Percentiles rank a stretch among this genome's conserved stretches.
These are phyloP conservation scores for Paraescarpia echinospica DNA, from an alignment of 1,140 invertebrate genomes.

Conservation along the genomic window DNA sequence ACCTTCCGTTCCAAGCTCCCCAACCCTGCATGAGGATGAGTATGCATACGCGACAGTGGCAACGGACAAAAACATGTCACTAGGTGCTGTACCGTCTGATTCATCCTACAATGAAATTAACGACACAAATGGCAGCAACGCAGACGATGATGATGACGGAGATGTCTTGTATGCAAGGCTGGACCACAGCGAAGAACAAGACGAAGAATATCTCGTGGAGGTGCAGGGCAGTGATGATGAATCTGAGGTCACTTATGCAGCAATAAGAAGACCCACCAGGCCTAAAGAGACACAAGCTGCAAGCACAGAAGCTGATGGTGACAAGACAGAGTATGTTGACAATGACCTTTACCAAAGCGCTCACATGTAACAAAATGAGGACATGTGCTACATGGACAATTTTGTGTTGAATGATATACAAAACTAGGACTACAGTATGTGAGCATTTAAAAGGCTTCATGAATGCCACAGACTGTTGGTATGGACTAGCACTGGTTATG, in stretches of 20 bases:
- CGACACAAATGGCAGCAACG: neutral
- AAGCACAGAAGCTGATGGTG: neutral
- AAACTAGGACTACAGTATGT: neutral
- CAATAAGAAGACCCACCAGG: neutral
- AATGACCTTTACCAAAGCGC: neutral
- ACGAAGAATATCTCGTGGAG: neutral
- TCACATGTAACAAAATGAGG: neutral
- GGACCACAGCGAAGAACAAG: neutral
- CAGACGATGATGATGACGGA: neutral
- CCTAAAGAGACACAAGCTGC: neutral
- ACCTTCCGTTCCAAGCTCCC: neutral
- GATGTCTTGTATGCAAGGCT: neutral
- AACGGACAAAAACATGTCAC: neutral
- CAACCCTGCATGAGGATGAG: neutral
- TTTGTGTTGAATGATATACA: neutral
- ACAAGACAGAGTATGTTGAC: neutral
- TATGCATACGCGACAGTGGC: neutral
- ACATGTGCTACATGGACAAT: neutral
- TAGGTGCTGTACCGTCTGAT: neutral
- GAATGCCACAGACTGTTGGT: neutral
- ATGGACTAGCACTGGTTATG: neutral
- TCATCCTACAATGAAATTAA: neutral
- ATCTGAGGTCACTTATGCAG: neutral
- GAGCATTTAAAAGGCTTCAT: neutral
- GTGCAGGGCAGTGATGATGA: neutral